These are phyloP conservation scores for Neodiprion fabricii DNA, from an alignment of 1,140 invertebrate species.

Conservation along the genomic window DNA sequence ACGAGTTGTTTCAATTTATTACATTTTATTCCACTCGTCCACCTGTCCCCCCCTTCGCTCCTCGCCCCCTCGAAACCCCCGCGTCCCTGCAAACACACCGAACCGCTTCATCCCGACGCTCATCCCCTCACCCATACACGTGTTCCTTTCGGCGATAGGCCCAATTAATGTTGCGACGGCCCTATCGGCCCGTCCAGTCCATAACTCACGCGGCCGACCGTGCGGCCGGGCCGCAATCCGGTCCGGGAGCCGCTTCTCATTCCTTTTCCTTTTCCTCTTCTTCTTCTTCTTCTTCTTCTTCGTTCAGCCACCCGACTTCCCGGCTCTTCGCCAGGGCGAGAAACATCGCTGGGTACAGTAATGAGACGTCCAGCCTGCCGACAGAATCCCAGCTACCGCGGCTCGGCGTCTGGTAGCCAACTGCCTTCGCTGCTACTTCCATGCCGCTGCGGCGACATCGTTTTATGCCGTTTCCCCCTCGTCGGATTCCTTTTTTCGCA, in stretches of 20 bases:
- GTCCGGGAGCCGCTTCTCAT: too few species aligned
- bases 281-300: not conserved
- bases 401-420: too few species aligned
- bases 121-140: conserved; percentile 31
- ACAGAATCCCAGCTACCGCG: not conserved
- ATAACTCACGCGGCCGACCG: conserved; percentile 35
- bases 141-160: conserved; percentile 50
- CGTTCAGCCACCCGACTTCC: not conserved
- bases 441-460: too few species aligned
- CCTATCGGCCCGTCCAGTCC: conserved; percentile 39
- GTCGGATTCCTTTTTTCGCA: too few species aligned
- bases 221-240: too few species aligned
- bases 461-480: too few species aligned
- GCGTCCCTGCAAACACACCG: conserved; percentile 3
- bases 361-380: not conserved
- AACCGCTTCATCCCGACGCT: conserved; percentile 7
- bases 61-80: conserved; percentile 10
- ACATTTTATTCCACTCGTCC: conserved; percentile 36
- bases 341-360: not conserved
- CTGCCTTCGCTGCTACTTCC: too few species aligned
- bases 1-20: conserved; percentile 45
- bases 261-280: too few species aligned
- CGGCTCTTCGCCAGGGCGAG: not conserved
- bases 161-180: conserved; percentile 48
- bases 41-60: conserved; percentile 29